Base-by-base conservation (phyloP, 2,797 vertebrate species). In the Fistularia commersonii region DNA sequence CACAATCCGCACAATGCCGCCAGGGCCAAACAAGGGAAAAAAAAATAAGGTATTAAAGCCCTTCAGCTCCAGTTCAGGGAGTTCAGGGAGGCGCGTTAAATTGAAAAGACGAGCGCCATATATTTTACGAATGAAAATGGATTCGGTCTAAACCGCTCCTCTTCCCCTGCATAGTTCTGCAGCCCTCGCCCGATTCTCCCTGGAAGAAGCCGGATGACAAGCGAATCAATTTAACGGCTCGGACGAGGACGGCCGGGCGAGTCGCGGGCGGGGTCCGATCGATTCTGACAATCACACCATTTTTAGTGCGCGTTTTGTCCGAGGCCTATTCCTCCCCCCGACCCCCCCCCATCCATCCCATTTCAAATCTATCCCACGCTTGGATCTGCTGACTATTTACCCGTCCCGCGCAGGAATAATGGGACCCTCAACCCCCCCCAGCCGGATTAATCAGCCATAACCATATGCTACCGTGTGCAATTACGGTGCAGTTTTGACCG, bases 371-470 rank as follows among this genome's bases (percentile, higher is more conserved):
- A 61, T 78, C 73, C 74, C 64, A 52, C 57, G 37, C 72, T 72
- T 53, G 64, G 61, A 82, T 78, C 74, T 40, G 23, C 62, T 62
- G 73, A 61, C 72, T 83, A 73, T 83, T 82, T 83, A 77, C 72
- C 79, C 69, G 59, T 79, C 75, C 66, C 61, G 62, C 60, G 56
- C 72, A 74, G 79, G 71, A 84, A 83, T 82, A 79, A 85, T 79
- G 75, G 79, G 64, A 69, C 71, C 71, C 75, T 79, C 69, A 79
- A 74, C 80, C 82, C 77, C 75, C 76, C 81, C 79, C 77, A 74
- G 78, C 78, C 77, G 83, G 82, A 89, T 88, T 88, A 88, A 90
- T 90, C 89, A 89, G 78, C 83, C 77, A 74, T 88, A 87, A 87
- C 86, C 89, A 90, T 89, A 89, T 90, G 90, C 84, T 87, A 75